Percentiles rank a stretch among this genome's conserved stretches.
Evolutionary conservation across 2,113 vertebrate genomes (phyloP).

Genomic region (Actinemys pallida): DNA sequence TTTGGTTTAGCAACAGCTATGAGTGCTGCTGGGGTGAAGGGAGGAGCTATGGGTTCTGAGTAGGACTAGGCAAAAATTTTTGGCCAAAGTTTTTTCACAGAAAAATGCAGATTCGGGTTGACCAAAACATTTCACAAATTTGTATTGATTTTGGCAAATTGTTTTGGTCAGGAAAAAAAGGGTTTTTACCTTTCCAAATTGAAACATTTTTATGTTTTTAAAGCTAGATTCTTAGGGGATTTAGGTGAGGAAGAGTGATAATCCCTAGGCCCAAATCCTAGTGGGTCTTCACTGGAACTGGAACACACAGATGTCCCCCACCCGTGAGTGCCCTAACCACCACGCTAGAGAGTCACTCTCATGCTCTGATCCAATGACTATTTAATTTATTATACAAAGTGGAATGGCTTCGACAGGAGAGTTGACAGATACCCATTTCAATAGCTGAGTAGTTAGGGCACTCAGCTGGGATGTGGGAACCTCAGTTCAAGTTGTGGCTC

Average conservation of each 20-base stretch:
- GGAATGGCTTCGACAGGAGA: background rate
- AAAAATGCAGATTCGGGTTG: too few relatives aligned
- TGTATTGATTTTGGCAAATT: too few relatives aligned
- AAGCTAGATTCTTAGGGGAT: background rate
- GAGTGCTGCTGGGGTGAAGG: background rate
- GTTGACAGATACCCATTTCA: background rate
- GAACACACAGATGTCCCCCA: background rate
- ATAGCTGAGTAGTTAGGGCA: background rate
- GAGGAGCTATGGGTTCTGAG: background rate
- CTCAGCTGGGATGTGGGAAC: background rate
- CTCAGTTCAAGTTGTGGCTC: background rate
- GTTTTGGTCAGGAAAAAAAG: background rate
- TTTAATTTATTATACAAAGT: background rate
- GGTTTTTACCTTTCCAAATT: background rate
- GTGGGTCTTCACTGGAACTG: background rate
- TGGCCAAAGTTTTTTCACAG: too few relatives aligned
- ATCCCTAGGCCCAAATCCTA: background rate
- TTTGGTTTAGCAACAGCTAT: fast-evolving
- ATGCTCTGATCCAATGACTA: background rate
- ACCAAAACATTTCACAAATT: too few relatives aligned
- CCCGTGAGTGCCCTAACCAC: background rate
- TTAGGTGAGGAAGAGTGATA: background rate
- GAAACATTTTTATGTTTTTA: background rate
- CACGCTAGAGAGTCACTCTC: background rate
- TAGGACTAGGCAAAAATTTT: background rate